Evolutionary conservation across 53 echinoderm and acorn worm species (phyloP).

Genomic region (Henricia sp.): DNA sequence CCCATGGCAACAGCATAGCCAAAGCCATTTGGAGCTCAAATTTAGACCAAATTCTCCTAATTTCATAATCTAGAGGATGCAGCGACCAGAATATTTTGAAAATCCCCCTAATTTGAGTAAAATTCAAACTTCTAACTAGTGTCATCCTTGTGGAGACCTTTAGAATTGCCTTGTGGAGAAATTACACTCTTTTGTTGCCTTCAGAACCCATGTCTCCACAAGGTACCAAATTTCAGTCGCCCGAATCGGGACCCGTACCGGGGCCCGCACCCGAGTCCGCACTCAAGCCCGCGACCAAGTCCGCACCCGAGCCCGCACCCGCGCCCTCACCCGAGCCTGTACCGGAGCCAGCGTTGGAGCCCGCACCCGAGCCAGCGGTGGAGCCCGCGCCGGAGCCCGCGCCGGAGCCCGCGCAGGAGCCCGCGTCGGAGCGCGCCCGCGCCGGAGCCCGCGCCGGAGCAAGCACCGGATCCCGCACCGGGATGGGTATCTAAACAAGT

Average conservation of each 20-base stretch:
- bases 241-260: neutral
- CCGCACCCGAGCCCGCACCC: neutral
- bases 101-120: too few species aligned
- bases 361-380: neutral
- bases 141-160: too few species aligned
- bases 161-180: too few species aligned
- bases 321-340: neutral
- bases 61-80: too few species aligned
- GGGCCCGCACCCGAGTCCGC: neutral
- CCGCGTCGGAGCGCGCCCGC: neutral
- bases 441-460: neutral
- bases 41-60: too few species aligned
- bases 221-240: too few species aligned
- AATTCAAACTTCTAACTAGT: too few species aligned
- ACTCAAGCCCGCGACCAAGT: neutral
- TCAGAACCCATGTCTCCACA: too few species aligned
- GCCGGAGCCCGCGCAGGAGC: neutral
- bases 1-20: too few species aligned
- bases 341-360: neutral
- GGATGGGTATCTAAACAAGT: neutral
- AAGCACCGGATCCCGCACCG: neutral
- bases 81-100: too few species aligned
- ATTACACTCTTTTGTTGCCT: too few species aligned
- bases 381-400: neutral
- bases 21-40: too few species aligned